Evolutionary conservation across 2,888 invertebrate genomes (phyloP).

Genomic region (Yponomeuta malinellus): DNA sequence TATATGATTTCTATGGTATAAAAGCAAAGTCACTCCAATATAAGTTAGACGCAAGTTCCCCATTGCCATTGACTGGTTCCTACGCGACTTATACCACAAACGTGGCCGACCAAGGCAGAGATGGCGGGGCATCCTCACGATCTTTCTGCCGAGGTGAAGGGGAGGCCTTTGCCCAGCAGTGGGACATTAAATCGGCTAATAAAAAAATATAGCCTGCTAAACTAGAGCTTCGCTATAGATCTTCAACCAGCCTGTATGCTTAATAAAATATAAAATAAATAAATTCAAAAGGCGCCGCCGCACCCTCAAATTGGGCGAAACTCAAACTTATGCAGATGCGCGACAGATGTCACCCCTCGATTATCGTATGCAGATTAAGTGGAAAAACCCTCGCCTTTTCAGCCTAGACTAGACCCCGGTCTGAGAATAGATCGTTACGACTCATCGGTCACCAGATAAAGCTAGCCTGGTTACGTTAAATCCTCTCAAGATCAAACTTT

Average conservation of each 20-base stretch:
- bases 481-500: background rate
- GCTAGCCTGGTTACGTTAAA: background rate
- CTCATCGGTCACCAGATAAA: background rate
- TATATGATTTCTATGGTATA: no score
- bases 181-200: no score
- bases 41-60: no score
- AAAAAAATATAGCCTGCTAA: no score
- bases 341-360: constrained; percentile 64
- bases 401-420: constrained; percentile 37
- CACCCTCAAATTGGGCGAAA: constrained; percentile 58
- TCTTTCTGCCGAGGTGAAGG: no score
- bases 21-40: no score
- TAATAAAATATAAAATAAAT: constrained; percentile 33
- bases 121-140: no score
- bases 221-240: no score
- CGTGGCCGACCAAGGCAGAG: no score
- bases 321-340: constrained; percentile 66
- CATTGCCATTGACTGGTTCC: no score
- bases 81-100: no score
- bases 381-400: constrained; percentile 41
- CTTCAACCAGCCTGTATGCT: constrained; percentile 28
- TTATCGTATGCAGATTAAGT: constrained; percentile 70
- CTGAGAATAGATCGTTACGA: constrained; percentile 26
- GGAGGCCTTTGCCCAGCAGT: no score
- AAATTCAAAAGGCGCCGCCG: constrained; percentile 56